A percentile compares a stretch with the other conserved stretches of the same genome.
phyloP scores from a whole-genome alignment of 2,113 vertebrate genomes.

The Malurus cyaneus region DNA sequence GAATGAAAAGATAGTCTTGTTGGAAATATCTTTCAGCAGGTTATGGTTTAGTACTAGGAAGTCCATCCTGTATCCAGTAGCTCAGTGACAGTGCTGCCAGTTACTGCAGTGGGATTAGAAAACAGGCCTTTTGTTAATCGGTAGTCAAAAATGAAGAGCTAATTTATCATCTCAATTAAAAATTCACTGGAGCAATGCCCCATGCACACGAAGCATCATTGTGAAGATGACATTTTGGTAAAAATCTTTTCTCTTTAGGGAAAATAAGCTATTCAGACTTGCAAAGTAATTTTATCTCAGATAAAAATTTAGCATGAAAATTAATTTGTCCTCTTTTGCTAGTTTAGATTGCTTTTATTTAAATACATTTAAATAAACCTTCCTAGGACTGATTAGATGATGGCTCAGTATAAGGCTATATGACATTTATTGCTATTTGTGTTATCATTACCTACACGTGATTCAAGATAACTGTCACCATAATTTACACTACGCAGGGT shows the following conservation, averaged over 20 bases:
- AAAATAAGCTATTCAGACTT: slow-evolving; percentile 6
- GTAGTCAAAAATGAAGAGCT: neutral
- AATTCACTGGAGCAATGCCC: neutral
- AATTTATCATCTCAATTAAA: neutral
- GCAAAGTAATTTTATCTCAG: neutral
- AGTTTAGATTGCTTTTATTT: slow-evolving; percentile 36
- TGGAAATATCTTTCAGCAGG: neutral
- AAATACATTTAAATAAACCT: slow-evolving; percentile 57
- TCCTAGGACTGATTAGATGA: slow-evolving; percentile 62
- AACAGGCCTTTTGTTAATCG: neutral
- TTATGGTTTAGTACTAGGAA: neutral
- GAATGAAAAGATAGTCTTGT: neutral
- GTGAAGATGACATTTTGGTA: neutral
- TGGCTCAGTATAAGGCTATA: slow-evolving; percentile 37
- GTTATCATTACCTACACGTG: slow-evolving; percentile 32
- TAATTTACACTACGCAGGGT: neutral
- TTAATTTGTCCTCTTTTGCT: slow-evolving; percentile 39
- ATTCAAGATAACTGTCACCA: slow-evolving; percentile 50
- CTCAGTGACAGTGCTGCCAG: neutral
- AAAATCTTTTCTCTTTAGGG: neutral
- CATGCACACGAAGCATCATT: neutral
- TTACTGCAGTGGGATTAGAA: neutral
- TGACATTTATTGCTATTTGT: slow-evolving; percentile 58
- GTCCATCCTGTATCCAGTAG: neutral
- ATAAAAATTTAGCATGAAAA: neutral